These are phyloP conservation scores for Salmo trutta DNA, from an alignment of 2,797 vertebrate species.

Conservation along the genomic window DNA sequence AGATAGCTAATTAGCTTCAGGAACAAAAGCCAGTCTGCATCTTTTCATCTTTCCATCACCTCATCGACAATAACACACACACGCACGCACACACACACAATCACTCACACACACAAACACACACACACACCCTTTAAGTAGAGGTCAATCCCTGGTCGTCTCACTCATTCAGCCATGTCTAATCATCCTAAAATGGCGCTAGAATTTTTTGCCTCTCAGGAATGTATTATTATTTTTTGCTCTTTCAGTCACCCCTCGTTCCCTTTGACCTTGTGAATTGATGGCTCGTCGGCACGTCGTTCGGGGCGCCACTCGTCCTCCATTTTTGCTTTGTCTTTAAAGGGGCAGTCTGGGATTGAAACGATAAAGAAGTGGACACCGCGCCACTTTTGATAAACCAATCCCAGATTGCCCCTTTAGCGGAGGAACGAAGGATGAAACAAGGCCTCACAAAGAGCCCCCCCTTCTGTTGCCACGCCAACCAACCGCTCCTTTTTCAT, in stretches of 20 bases:
- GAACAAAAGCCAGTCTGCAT: not conserved
- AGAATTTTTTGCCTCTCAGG: not conserved
- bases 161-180: not conserved
- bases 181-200: not conserved
- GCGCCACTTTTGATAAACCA: not conserved
- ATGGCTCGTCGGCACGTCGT: not conserved
- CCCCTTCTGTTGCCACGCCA: not conserved
- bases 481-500: conserved; percentile 37
- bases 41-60: not conserved
- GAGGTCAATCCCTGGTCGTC: conserved; percentile 23
- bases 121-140: not conserved
- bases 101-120: too few species aligned
- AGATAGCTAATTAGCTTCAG: not conserved
- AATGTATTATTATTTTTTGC: not conserved
- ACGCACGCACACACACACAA: too few species aligned
- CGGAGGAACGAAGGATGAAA: not conserved
- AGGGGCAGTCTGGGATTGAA: not conserved
- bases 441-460: not conserved
- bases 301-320: not conserved
- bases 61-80: not conserved
- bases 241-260: too few species aligned
- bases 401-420: not conserved
- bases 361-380: not conserved
- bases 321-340: not conserved
- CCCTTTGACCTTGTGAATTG: not conserved